phyloP scores from a whole-genome alignment of 2,113 vertebrate genomes.

The Rhabdornis inornatus region DNA sequence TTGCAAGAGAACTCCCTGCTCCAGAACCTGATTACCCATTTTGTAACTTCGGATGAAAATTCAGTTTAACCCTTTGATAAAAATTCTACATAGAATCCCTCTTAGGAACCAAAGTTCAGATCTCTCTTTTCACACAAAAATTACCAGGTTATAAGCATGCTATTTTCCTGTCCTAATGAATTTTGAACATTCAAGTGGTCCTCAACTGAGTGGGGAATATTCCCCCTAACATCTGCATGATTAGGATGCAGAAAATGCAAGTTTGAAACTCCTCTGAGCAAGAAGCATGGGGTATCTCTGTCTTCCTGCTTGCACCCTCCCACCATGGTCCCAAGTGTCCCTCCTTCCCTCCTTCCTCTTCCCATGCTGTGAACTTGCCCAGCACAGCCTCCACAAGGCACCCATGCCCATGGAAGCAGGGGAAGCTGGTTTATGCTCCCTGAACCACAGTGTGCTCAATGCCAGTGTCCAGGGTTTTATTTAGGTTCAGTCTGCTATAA shows the following conservation, averaged over 20 bases:
- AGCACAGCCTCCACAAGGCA: neutral
- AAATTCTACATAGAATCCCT: neutral
- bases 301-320: neutral
- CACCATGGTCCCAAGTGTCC: fast-evolving
- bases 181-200: neutral
- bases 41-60: neutral
- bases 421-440: neutral
- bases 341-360: neutral
- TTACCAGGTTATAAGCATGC: neutral
- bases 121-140: neutral
- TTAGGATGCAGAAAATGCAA: neutral
- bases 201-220: neutral
- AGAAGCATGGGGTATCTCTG: fast-evolving
- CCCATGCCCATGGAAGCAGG: fast-evolving
- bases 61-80: neutral
- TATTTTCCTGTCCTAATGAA: neutral
- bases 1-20: neutral
- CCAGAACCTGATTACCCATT: neutral
- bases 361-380: neutral
- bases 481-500: neutral
- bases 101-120: neutral
- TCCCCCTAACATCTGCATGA: neutral
- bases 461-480: neutral
- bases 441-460: neutral
- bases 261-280: neutral